These are phyloP conservation scores for Acleris holmiana DNA, from an alignment of 2,888 invertebrate species.

Conservation along the genomic window DNA sequence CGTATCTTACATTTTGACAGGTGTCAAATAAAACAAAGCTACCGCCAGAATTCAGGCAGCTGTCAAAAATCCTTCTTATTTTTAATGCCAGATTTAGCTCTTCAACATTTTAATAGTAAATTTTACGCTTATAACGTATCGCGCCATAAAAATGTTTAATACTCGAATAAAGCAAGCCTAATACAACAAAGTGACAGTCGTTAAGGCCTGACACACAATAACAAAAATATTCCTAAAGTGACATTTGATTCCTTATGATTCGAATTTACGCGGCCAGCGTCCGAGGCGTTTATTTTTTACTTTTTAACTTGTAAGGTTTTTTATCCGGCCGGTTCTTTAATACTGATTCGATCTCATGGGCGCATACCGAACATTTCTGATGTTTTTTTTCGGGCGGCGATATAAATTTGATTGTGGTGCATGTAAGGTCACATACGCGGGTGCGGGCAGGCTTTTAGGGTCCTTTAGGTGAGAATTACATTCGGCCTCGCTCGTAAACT, in stretches of 20 bases:
- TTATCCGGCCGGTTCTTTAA: constrained; percentile 70
- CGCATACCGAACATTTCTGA: constrained; percentile 83
- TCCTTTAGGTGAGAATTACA: constrained; percentile 60
- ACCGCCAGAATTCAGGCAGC: constrained; percentile 14
- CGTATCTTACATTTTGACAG: constrained; percentile 6
- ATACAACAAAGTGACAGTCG: constrained; percentile 13
- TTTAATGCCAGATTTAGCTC: constrained; percentile 14
- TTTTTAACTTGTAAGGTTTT: constrained; percentile 56
- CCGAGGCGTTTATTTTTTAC: constrained; percentile 60
- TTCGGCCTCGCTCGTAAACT: constrained; percentile 43
- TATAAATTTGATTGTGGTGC: constrained; percentile 70
- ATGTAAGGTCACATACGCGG: constrained; percentile 48
- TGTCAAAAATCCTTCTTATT: constrained; percentile 20
- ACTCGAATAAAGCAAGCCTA: constrained; percentile 11
- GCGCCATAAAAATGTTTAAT: constrained; percentile 7
- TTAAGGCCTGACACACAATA: constrained; percentile 26
- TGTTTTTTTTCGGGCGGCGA: constrained; percentile 62
- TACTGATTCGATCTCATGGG: constrained; percentile 80
- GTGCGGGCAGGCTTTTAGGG: constrained; percentile 44
- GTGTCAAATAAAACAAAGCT: constrained; percentile 19
- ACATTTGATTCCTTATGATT: constrained; percentile 81
- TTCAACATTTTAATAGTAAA: constrained; percentile 6
- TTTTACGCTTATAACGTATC: not conserved
- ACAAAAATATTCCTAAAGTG: constrained; percentile 64
- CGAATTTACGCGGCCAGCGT: constrained; percentile 77